Evolutionary conservation across 2,888 invertebrate genomes (phyloP).

Genomic region (Diarsia brunnea): DNA sequence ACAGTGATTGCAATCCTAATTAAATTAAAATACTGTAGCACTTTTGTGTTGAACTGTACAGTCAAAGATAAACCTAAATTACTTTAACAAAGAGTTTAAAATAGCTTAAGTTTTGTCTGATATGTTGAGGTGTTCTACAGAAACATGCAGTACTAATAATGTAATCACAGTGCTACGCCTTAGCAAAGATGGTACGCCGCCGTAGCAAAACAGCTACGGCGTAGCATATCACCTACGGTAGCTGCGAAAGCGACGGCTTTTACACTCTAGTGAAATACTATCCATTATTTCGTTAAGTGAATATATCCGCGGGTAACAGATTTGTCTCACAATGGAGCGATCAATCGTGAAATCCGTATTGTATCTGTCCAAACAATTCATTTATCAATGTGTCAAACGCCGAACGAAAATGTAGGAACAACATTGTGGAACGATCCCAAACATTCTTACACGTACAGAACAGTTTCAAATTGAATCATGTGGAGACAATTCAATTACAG

Average conservation of each 20-base stretch:
- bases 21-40: neutral
- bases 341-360: conserved; percentile 13
- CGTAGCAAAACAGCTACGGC: conserved; percentile 1
- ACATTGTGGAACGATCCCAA: neutral
- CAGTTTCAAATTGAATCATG: neutral
- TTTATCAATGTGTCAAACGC: conserved; percentile 32
- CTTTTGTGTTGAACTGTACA: neutral
- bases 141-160: neutral
- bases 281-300: neutral
- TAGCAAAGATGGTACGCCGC: neutral
- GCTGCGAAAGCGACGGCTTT: neutral
- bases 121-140: neutral
- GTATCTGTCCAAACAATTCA: conserved; percentile 31
- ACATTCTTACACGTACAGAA: neutral
- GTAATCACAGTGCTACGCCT: neutral
- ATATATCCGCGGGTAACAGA: neutral
- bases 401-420: conserved; percentile 6
- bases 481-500: neutral
- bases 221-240: neutral
- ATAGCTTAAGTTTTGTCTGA: neutral
- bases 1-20: neutral
- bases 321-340: conserved; percentile 15
- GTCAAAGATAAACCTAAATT: neutral
- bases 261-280: neutral
- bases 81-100: neutral